Evolutionary conservation across 2,113 vertebrate species (phyloP), one percentile per base, ranked within the genome.

Genomic region (Pholis gunnellus): DNA sequence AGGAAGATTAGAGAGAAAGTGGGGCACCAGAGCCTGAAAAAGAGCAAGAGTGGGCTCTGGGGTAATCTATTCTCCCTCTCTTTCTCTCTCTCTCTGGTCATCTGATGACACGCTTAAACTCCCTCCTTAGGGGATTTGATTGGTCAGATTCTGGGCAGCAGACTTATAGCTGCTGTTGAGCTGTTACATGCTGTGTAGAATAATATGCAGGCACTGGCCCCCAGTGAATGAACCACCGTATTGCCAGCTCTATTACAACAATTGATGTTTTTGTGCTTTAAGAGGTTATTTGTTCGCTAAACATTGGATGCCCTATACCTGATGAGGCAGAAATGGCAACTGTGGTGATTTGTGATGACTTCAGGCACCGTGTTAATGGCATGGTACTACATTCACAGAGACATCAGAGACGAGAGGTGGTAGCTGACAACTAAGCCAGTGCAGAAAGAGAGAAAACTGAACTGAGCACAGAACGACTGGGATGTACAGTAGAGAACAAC

Each of bases 1-100:
- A 78, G 78, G 81, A 77, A 90, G 87, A 90, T 91, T 90, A 92
- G 74, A 77, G 75, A 74, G 85, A 88, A 92, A 90, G 73, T 91
- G 86, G 91, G 87, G 78, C 90, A 88, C 72, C 82, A 82, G 25
- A 89, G 81, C 78, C 76, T 54, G 54, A 52, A 91, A 89, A 91
- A 88, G 86, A 89, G 50, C 74, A 69, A 83, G 76, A 89, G 74
- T 82, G 86, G 83, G 69, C 88, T 88, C 87, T 34, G 34, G 86
- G 86, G 89, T 83, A 89, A 91, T 92, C 80, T 88, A 72, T 87
- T 77, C 52, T 86, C 34, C 73, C 59, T 77, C 61, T 76, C 54
- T 20, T 8, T 70, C 72, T 57, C 22, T 31, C 31, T 2, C 48
- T 75, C 66, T 50, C 38, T 85, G 68, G 27, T 64, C 59, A 20